Evolutionary conservation across 1,140 invertebrate genomes (phyloP).

Genomic region (Tyrophagus putrescentiae): DNA sequence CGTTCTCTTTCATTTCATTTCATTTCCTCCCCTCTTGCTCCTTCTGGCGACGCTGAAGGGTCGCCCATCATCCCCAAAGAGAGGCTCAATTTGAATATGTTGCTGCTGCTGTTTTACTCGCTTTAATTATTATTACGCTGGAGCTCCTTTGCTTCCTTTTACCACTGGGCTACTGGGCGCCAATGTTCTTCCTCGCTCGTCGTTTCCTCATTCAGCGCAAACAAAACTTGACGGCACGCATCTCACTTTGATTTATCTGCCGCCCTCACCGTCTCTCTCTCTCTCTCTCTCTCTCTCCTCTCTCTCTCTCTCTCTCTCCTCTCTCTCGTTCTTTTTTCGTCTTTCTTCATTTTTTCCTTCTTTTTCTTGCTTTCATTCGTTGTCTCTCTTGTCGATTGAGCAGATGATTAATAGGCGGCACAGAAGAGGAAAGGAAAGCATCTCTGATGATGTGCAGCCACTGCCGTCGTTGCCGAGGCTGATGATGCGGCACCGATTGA

Average conservation of each 20-base stretch:
- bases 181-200: too few relatives aligned
- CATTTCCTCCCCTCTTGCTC: background rate
- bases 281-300: constrained; percentile 18
- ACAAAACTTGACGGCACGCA: background rate
- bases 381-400: background rate
- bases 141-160: too few relatives aligned
- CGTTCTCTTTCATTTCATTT: background rate
- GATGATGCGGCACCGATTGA: too few relatives aligned
- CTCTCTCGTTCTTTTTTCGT: background rate
- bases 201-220: background rate
- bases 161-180: too few relatives aligned
- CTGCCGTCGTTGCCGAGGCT: too few relatives aligned
- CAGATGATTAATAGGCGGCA: too few relatives aligned
- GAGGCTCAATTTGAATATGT: too few relatives aligned
- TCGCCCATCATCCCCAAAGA: background rate
- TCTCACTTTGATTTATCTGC: background rate
- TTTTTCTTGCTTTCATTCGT: background rate
- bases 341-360: background rate
- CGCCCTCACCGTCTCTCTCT: background rate
- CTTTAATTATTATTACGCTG: too few relatives aligned
- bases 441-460: too few relatives aligned
- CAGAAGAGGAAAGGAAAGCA: too few relatives aligned
- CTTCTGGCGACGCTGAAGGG: background rate
- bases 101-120: too few relatives aligned
- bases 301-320: constrained; percentile 17